Evolutionary conservation across 2,113 vertebrate species (phyloP).

Genomic region (Brachyhypopomus gauderio): DNA sequence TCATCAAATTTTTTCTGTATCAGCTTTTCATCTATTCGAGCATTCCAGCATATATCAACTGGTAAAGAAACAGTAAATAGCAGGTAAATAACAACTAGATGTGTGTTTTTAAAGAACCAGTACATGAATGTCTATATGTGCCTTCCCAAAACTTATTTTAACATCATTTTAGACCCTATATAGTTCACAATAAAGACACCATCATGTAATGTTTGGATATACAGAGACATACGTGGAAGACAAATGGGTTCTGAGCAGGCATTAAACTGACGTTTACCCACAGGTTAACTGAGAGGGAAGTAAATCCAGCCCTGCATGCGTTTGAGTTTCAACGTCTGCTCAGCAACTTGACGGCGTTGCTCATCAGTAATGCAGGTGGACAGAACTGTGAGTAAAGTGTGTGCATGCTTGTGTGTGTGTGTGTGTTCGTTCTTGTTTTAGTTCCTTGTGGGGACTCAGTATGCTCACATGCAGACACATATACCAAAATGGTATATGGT

Average conservation of each 20-base stretch:
- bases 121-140: no score
- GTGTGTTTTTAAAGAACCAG: no score
- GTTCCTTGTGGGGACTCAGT: neutral
- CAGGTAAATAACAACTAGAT: no score
- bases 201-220: no score
- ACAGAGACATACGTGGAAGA: slow-evolving; percentile 25
- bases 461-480: neutral
- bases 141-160: no score
- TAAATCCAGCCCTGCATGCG: slow-evolving; percentile 65
- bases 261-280: slow-evolving; percentile 19
- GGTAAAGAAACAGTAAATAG: no score
- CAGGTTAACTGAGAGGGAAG: slow-evolving; percentile 83
- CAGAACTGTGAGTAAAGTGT: slow-evolving; percentile 73
- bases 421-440: neutral
- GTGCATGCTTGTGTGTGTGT: neutral
- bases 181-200: no score
- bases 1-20: no score
- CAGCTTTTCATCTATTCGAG: no score
- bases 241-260: neutral
- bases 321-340: slow-evolving; percentile 85
- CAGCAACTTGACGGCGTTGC: slow-evolving; percentile 79
- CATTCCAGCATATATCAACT: no score
- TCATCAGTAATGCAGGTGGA: slow-evolving; percentile 67
- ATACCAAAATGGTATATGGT: no score
- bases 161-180: no score